Percentiles rank a stretch among this genome's conserved stretches.
Conservation (phyloP, 2,113 vertebrate species). For the Vimba vimba region DNA sequence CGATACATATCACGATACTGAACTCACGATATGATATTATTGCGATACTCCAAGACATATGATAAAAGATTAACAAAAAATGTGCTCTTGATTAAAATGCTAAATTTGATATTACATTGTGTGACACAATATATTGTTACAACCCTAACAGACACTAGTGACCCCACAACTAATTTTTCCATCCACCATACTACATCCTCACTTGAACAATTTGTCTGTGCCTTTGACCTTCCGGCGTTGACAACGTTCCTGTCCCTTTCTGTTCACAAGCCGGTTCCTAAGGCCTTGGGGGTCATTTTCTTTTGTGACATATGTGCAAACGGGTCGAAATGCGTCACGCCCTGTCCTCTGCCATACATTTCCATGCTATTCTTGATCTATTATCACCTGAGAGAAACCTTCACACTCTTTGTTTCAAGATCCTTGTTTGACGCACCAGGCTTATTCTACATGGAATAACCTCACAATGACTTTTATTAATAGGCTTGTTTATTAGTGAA, state of each 20-base stretch:
- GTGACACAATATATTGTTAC: too few relatives aligned
- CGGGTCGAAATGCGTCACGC: slow-evolving; percentile 30
- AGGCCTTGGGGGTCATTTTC: slow-evolving; percentile 49
- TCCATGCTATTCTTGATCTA: slow-evolving; percentile 74
- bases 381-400: slow-evolving; percentile 69
- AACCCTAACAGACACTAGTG: background rate
- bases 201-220: slow-evolving; percentile 44
- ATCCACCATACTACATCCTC: slow-evolving; percentile 75
- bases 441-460: slow-evolving; percentile 50
- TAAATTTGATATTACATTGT: too few relatives aligned
- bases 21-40: too few relatives aligned
- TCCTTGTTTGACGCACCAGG: slow-evolving; percentile 54
- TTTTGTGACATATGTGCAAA: slow-evolving; percentile 49
- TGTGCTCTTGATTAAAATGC: too few relatives aligned
- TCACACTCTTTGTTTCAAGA: slow-evolving; percentile 68
- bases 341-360: slow-evolving; percentile 64
- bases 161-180: background rate
- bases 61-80: too few relatives aligned
- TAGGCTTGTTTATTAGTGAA: slow-evolving; percentile 54
- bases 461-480: slow-evolving; percentile 62
- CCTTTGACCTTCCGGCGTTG: background rate
- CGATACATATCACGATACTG: too few relatives aligned
- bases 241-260: background rate
- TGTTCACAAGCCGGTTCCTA: slow-evolving; percentile 45
- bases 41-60: too few relatives aligned